phyloP scores from a whole-genome alignment of 1,140 invertebrate genomes.

The Adoxophyes honmai region DNA sequence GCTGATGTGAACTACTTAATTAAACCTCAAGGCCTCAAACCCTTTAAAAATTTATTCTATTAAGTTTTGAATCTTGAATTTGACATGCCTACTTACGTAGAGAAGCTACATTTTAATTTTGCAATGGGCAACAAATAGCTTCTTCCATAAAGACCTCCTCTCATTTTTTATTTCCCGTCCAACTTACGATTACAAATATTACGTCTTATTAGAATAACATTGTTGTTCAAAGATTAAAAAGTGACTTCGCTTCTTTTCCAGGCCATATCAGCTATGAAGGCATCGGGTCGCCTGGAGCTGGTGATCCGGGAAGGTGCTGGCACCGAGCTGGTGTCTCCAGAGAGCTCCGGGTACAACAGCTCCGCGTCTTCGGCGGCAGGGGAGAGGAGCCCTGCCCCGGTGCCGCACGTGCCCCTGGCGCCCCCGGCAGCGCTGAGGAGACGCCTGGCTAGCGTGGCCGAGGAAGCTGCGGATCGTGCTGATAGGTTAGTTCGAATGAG shows the following conservation, averaged over 20 bases:
- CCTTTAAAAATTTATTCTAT: no score
- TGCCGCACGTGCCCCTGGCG: constrained; percentile 74
- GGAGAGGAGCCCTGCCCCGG: constrained; percentile 80
- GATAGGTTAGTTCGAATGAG: constrained; percentile 74
- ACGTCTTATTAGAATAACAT: neutral
- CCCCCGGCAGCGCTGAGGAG: constrained; percentile 75
- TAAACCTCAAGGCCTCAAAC: no score
- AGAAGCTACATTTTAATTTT: no score
- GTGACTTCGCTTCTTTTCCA: constrained; percentile 42
- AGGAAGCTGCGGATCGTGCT: constrained; percentile 78
- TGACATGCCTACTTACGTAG: no score
- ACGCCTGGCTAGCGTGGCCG: constrained; percentile 82
- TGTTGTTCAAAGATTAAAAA: neutral
- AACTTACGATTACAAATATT: no score
- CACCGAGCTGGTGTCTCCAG: constrained; percentile 86
- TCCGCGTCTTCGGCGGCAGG: constrained; percentile 87
- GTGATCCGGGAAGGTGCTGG: constrained; percentile 85
- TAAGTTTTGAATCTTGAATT: no score
- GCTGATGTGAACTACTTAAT: no score
- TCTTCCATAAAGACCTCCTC: no score
- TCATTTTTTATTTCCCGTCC: no score
- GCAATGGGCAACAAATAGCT: no score
- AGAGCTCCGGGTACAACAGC: constrained; percentile 88
- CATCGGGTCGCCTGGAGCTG: constrained; percentile 84
- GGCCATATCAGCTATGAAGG: constrained; percentile 88